These are phyloP conservation scores for Chitala chitala DNA, from an alignment of 2,113 vertebrate genomes.

Conservation along the genomic window DNA sequence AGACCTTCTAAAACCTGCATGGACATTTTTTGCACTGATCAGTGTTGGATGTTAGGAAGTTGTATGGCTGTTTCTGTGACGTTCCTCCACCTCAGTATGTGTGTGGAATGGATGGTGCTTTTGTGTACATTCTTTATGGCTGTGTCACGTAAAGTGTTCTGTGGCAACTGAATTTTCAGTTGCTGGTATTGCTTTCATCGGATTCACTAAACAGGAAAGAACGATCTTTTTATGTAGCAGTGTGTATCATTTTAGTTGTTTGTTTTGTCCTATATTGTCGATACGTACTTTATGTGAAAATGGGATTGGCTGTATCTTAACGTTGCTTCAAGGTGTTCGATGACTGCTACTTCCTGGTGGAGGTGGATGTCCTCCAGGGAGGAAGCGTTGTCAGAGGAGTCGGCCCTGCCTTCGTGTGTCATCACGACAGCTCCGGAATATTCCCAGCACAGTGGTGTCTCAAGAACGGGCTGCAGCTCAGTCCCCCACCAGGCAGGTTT, in stretches of 20 bases:
- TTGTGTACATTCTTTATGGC: background rate
- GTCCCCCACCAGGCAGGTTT: slow-evolving; percentile 75
- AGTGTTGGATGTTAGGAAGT: no score
- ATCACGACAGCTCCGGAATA: slow-evolving; percentile 65
- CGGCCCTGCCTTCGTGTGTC: slow-evolving; percentile 63
- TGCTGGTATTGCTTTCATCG: no score
- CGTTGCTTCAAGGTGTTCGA: slow-evolving; percentile 70
- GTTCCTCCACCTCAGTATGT: background rate
- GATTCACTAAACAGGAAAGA: no score
- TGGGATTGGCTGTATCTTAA: no score
- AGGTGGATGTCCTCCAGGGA: slow-evolving; percentile 81
- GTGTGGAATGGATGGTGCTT: background rate
- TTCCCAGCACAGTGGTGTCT: slow-evolving; percentile 88
- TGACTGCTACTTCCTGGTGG: slow-evolving; percentile 83
- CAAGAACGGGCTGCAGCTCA: slow-evolving; percentile 83
- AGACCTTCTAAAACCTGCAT: no score
- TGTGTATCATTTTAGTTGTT: no score
- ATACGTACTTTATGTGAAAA: background rate
- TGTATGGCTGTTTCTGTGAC: no score
- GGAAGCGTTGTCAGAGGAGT: slow-evolving; percentile 52
- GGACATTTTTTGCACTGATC: background rate
- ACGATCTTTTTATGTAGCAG: no score
- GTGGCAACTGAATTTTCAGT: no score
- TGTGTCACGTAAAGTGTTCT: no score
- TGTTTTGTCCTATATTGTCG: no score